Base-by-base conservation (phyloP, 2,888 invertebrate genomes). In the Octodonta nipae region DNA sequence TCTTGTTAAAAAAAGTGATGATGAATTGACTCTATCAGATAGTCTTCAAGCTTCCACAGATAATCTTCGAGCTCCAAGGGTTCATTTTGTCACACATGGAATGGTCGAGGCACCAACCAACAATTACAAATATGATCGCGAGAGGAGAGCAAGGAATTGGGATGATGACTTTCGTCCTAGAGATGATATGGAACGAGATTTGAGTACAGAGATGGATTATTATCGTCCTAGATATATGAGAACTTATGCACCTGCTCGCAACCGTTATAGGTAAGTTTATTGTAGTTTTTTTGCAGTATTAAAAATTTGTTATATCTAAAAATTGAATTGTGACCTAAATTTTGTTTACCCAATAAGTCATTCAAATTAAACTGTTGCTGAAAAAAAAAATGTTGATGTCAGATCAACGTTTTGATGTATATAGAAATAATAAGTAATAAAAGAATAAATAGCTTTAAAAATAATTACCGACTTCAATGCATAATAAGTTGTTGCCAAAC, bases 11-110 rank as follows among this genome's bases (percentile, higher is more conserved):
- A 53, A 49, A 26, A 51, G 46, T 13, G 49, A 47, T 10, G 54
- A 33, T 16, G 42, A 44, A 26, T 12, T 38, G 6, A 20, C 28
- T 8, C 38, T 36, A 15, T 63, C 66, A 26, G 61, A 64, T 8
- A 56, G 71, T 3, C 63, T 68, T 1, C 68, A 70, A 15, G 66
- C 71, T 0, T 66, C 66, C 3, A 68, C 68, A 35, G 73, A 73
- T 12, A 68, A 66, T 47, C 65, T 71, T 3, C 59, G 75, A 44
- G 73, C 74, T 58, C 75, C 76, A 1, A 57, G 74, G 45, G 73
- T 76, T 1, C 73, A 76, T 54, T 77, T 77, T 45, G 71, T 76
- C 8, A 77, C 76, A 0, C 75, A 75, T 27, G 47, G 52, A 26
- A 47, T 55, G 32, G 43, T 47, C 0, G 53, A n/a, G n/a, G n/a